Evolutionary conservation across 2,888 invertebrate species (phyloP).

Genomic region (Laspeyria flexula): DNA sequence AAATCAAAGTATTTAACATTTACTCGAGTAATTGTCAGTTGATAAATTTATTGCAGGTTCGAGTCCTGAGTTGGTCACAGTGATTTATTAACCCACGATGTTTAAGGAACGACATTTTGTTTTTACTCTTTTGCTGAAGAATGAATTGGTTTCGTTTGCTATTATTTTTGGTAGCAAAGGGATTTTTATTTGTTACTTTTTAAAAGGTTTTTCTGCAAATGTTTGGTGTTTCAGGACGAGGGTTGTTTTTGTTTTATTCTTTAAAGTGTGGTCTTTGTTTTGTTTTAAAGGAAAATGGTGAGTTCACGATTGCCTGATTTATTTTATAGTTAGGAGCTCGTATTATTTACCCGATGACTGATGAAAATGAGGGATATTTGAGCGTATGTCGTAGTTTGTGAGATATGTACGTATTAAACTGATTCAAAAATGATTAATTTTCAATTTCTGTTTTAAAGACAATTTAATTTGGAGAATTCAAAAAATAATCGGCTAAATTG

Average conservation of each 20-base stretch:
- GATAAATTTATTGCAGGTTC: conserved; percentile 64
- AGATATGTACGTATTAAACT: too few species aligned
- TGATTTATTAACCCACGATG: conserved; percentile 50
- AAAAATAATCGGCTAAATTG: too few species aligned
- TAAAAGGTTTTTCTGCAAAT: conserved; percentile 5
- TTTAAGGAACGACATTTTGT: conserved; percentile 32
- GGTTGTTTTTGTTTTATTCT: too few species aligned
- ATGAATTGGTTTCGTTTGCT: conserved; percentile 30
- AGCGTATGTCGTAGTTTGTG: too few species aligned
- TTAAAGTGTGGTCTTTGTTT: background rate
- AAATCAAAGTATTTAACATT: conserved; percentile 30
- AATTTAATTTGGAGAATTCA: too few species aligned
- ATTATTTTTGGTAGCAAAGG: conserved; percentile 21
- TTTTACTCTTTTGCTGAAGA: conserved; percentile 37
- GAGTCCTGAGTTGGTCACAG: conserved; percentile 38
- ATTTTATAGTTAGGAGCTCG: background rate
- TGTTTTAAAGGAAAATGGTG: background rate
- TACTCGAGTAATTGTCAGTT: conserved; percentile 62
- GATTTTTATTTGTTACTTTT: conserved; percentile 14
- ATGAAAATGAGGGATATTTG: too few species aligned
- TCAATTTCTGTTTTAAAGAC: too few species aligned
- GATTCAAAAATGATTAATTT: too few species aligned
- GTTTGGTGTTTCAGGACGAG: conserved; percentile 6
- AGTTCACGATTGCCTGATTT: background rate
- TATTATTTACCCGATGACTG: too few species aligned